Base-by-base conservation (phyloP, 2,888 invertebrate species). In the Dryomyza anilis region DNA sequence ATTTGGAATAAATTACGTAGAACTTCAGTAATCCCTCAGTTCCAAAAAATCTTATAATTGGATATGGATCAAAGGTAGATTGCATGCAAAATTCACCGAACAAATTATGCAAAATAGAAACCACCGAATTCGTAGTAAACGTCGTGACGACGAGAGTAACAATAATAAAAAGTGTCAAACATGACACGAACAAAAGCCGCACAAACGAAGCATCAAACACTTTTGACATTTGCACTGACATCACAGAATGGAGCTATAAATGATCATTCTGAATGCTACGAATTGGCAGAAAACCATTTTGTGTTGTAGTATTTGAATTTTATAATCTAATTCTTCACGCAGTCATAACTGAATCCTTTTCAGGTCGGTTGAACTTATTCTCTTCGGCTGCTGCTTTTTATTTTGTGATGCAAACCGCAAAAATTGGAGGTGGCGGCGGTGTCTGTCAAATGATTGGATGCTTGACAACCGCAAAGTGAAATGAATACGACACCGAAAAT, bases 401-500 rank as follows among this genome's bases (percentile, higher is more conserved):
- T n/a, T n/a, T n/a, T n/a, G n/a, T n/a, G n/a, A n/a, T n/a, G 36
- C 29, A 75, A 77, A 76, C 73, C 74, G 71, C 78, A 74, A 75
- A 14, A 78, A 73, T 74, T 78, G 76, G 23, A 4, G 21, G 50
- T n/a, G 21, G n/a, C 19, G 10, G 14, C 50, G 21, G 27, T n/a
- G 8, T 10, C 46, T 43, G 57, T 57, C 57, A 43, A 43, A 43
- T 4, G 30, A 19, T 58, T 50, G 61, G 21, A 39, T 53, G 53
- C 27, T 43, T 53, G 61, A 43, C 61, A 53, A 43, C 39, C 61
- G 39, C 61, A 61, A 53, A 52, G 61, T 53, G 53, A 76, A 73
- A 76, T 76, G 76, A 74, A 77, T 73, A 75, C 75, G 74, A 71
- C 74, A 77, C 71, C 71, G 76, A 76, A 75, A 76, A 76, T 76